Conservation (phyloP, 35 echinoderm and acorn worm genomes). For the Lytechinus variegatus region DNA sequence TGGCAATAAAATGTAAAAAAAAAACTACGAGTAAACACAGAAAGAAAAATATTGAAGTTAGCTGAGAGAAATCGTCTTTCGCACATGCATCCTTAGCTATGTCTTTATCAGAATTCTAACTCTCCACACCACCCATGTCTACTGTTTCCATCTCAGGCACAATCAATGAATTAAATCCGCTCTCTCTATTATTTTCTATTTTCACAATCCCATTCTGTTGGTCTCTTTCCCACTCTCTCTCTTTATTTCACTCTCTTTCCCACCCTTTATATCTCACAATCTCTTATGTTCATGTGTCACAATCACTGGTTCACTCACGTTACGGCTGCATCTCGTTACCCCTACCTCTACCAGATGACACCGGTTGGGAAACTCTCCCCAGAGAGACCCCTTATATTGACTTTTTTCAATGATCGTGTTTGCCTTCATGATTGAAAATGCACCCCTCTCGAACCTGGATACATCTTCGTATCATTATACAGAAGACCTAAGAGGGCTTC, state of each 20-base stretch:
- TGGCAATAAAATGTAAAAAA: no score
- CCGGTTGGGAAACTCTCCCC: background rate
- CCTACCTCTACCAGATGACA: background rate
- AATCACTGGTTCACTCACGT: background rate
- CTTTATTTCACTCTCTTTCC: background rate
- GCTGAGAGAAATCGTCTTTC: no score
- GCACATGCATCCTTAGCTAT: no score
- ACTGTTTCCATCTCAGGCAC: background rate
- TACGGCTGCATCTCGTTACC: background rate
- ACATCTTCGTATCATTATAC: background rate
- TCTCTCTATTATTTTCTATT: no score
- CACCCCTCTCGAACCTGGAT: background rate
- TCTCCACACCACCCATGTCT: background rate
- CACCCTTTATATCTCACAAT: background rate
- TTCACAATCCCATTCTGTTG: background rate
- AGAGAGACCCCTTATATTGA: background rate
- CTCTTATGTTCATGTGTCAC: background rate
- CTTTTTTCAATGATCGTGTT: slow-evolving; percentile 1
- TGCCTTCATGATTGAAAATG: slow-evolving; percentile 4
- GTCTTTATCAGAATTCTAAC: no score
- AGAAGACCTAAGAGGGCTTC: background rate
- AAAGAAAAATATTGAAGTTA: no score
- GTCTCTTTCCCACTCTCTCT: background rate
- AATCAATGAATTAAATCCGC: background rate
- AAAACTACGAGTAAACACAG: no score